Percentiles rank a stretch among this genome's conserved stretches.
Evolutionary conservation across 2,113 vertebrate species (phyloP).

Genomic region (Nannobrachium achirus): DNA sequence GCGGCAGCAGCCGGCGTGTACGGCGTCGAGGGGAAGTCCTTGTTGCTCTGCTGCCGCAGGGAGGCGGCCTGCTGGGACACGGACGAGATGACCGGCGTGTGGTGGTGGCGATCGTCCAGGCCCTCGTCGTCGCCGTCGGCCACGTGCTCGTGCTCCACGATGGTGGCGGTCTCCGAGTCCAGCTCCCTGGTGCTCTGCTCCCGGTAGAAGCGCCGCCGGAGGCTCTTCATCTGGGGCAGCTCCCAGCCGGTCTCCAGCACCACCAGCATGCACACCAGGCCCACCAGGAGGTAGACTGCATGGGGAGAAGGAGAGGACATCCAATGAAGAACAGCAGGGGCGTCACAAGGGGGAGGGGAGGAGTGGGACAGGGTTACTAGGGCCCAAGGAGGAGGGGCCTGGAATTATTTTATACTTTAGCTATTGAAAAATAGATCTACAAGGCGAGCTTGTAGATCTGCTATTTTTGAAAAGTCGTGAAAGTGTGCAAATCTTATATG

Average conservation of each 20-base stretch:
- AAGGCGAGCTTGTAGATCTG: too few relatives aligned
- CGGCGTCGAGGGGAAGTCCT: slow-evolving; percentile 71
- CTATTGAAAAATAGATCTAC: too few relatives aligned
- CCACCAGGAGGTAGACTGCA: slow-evolving; percentile 90
- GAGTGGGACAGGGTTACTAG: too few relatives aligned
- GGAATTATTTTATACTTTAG: too few relatives aligned
- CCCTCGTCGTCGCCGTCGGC: slow-evolving; percentile 12
- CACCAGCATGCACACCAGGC: slow-evolving; percentile 90
- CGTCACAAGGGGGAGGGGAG: too few relatives aligned
- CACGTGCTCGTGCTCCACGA: slow-evolving; percentile 81
- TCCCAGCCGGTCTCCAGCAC: slow-evolving; percentile 95
- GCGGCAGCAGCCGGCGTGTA: slow-evolving; percentile 53
- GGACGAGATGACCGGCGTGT: slow-evolving; percentile 82
- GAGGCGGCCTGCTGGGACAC: slow-evolving; percentile 86
- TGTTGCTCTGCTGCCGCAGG: slow-evolving; percentile 75
- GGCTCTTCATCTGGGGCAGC: slow-evolving; percentile 89
- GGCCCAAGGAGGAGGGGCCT: too few relatives aligned
- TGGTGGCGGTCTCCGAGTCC: slow-evolving; percentile 85
- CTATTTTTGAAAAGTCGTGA: too few relatives aligned
- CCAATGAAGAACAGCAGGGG: background rate
- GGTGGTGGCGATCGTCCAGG: too few relatives aligned
- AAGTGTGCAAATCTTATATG: too few relatives aligned
- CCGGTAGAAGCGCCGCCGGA: slow-evolving; percentile 89
- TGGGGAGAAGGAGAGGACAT: background rate
- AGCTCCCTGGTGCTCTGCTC: slow-evolving; percentile 80